A percentile compares a stretch with the other conserved stretches of the same genome.
Conservation (phyloP, 2,888 invertebrate genomes). For the Epicampocera succincta region DNA sequence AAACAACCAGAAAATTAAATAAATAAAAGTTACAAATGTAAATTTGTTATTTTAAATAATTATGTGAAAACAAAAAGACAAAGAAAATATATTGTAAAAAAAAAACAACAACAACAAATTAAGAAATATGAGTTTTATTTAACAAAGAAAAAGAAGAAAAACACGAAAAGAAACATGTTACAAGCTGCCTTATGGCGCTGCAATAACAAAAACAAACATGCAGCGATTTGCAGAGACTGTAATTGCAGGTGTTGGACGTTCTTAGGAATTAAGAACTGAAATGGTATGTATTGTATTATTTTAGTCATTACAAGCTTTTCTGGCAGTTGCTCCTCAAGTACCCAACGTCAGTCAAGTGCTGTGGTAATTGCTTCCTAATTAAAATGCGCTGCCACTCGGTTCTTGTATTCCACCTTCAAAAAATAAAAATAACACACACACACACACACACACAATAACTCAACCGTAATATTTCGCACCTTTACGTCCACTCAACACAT, state of each 20-base stretch:
- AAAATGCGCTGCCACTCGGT: slow-evolving; percentile 52
- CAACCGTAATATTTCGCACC: slow-evolving; percentile 69
- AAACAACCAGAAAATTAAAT: slow-evolving; percentile 53
- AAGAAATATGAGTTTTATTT: slow-evolving; percentile 65
- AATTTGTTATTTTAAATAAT: slow-evolving; percentile 73
- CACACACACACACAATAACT: slow-evolving; percentile 49
- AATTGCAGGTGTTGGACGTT: slow-evolving; percentile 46
- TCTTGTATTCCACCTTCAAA: neutral
- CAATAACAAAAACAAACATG: neutral
- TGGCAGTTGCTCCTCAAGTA: slow-evolving; percentile 51
- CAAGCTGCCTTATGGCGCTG: no score
- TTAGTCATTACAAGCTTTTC: slow-evolving; percentile 26
- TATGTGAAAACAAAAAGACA: slow-evolving; percentile 69
- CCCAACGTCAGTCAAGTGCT: slow-evolving; percentile 58
- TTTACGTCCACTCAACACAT: slow-evolving; percentile 62
- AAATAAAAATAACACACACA: slow-evolving; percentile 15
- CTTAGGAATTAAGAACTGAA: slow-evolving; percentile 12
- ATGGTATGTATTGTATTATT: slow-evolving; percentile 34
- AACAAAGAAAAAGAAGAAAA: slow-evolving; percentile 3
- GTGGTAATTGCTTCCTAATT: slow-evolving; percentile 70
- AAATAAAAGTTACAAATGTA: slow-evolving; percentile 70
- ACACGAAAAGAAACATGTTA: no score
- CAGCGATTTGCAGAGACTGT: neutral
- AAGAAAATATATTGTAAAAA: slow-evolving; percentile 70
- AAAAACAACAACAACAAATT: slow-evolving; percentile 66